Evolutionary conservation across 2,888 invertebrate genomes (phyloP), one percentile per base, ranked within the genome.

Genomic region (Chloroclysta siterata): DNA sequence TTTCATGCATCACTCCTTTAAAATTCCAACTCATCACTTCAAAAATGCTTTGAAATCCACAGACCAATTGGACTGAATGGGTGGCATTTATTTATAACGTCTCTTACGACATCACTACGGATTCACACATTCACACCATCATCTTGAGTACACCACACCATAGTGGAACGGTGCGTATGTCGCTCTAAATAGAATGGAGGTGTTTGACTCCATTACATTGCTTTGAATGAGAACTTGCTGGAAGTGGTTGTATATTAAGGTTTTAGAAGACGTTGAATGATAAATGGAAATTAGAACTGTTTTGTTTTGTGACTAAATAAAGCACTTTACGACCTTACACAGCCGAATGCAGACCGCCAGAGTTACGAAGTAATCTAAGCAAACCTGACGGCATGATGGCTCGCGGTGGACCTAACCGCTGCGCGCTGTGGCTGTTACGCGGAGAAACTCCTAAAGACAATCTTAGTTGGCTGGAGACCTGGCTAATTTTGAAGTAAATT

Each of bases 201-300:
- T 72, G 66, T 63, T 71, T 72, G 72, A 72, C 72, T 63, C 68
- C 66, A 52, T n/a, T n/a, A n/a, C n/a, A n/a, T 47, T 46, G 60
- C 57, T 15, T 47, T 57, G 61, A 53, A 53, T 60, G 60, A 56
- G 36, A 55, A 39, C 36, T 61, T 17, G 53, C 17, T 51, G 2
- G 46, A 17, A 28, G 48, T 28, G 6, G 48, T 64, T 50, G 52
- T 67, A 55, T 61, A 47, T 55, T 52, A 62, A 58, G 17, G 50
- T 54, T 54, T 46, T 29, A 15, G 14, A 6, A 29, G 39, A 29
- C 15, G 15, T 7, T 15, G 44, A 44, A 15, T 44, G 44, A 44
- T 14, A 44, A 44, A 39, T 39, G 36, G 36, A 39, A 39, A 39
- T 39, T 33, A 8, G 33, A 8, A 33, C 0, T 6, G 6, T 33